Conservation (phyloP, 2,888 invertebrate species). For the Ischnura elegans region DNA sequence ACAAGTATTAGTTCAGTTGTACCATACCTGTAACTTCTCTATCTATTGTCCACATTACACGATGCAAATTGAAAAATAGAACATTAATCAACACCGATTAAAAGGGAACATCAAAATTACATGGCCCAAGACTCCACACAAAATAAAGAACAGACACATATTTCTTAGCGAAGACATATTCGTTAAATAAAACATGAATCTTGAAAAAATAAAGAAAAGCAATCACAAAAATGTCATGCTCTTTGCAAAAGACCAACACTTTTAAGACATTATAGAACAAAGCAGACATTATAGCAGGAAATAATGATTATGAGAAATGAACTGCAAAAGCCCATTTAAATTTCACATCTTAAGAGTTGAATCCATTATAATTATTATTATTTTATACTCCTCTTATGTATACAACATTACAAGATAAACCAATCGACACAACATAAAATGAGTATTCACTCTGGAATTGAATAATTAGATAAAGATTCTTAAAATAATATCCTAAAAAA, state of each 20-base stretch:
- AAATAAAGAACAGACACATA: neutral
- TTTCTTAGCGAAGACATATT: conserved; percentile 60
- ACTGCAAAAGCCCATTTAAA: neutral
- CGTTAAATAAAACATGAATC: conserved; percentile 61
- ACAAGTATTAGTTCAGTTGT: conserved; percentile 46
- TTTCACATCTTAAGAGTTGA: neutral
- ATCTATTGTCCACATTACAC: conserved; percentile 70
- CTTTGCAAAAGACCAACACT: neutral
- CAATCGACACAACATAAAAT: no score
- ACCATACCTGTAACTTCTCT: conserved; percentile 70
- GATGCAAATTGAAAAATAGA: conserved; percentile 70
- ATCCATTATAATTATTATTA: no score
- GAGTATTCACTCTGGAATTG: no score
- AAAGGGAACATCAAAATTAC: conserved; percentile 68
- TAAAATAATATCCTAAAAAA: no score
- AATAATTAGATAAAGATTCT: no score
- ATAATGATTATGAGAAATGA: neutral
- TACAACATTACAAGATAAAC: no score
- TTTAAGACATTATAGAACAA: neutral
- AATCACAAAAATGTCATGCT: conserved; percentile 32
- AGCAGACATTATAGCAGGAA: neutral
- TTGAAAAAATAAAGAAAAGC: neutral
- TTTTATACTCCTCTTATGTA: no score
- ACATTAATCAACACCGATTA: conserved; percentile 68
- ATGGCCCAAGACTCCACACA: conserved; percentile 52